A percentile compares a stretch with the other conserved stretches of the same genome.
These are phyloP conservation scores for Dipodomys ordii DNA, from an alignment of 2,113 vertebrate species.

Conservation along the genomic window DNA sequence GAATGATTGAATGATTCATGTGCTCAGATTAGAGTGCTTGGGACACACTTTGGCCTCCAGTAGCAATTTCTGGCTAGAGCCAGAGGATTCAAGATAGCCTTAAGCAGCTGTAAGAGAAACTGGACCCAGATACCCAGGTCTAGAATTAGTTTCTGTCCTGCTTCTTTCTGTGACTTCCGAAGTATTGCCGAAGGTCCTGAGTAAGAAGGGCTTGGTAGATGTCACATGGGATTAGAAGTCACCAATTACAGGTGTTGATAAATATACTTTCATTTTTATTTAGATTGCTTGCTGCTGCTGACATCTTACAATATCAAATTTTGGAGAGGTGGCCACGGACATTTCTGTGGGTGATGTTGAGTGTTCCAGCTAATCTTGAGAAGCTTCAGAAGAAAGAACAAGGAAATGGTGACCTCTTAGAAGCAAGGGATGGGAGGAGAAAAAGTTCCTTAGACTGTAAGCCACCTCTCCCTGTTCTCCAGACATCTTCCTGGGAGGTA, in stretches of 20 bases:
- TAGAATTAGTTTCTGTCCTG: not conserved
- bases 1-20: not conserved
- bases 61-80: not conserved
- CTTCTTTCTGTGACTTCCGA: not conserved
- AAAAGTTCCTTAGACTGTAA: not conserved
- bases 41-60: not conserved
- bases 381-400: not conserved
- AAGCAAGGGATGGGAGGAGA: not conserved
- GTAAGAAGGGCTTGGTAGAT: not conserved
- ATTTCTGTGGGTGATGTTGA: not conserved
- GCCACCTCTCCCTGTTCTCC: not conserved
- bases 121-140: not conserved
- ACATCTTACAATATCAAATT: constrained; percentile 5
- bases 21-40: not conserved
- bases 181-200: not conserved
- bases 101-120: not conserved
- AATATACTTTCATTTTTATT: not conserved
- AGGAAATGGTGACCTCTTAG: not conserved
- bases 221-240: not conserved
- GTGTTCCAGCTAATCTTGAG: not conserved
- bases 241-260: not conserved
- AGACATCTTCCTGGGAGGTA: not conserved
- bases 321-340: not conserved
- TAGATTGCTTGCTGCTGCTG: too few species aligned
- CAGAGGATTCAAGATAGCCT: too few species aligned